These are phyloP conservation scores for Rhincodon typus DNA, from an alignment of 2,797 vertebrate genomes.

Conservation along the genomic window DNA sequence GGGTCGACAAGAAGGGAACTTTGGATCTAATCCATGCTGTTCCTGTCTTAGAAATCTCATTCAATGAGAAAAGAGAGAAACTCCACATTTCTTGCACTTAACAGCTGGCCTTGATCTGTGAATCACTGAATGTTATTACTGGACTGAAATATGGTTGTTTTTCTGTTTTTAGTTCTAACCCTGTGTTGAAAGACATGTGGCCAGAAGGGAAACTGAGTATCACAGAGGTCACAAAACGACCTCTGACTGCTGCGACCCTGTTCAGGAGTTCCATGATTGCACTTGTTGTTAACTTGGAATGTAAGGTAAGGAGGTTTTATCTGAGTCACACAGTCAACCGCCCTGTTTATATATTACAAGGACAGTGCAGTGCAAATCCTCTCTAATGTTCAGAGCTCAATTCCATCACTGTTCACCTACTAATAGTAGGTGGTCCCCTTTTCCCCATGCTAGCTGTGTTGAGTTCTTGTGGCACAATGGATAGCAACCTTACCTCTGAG, in stretches of 20 bases:
- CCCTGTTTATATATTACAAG: not conserved
- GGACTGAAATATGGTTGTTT: not conserved
- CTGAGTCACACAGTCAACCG: not conserved
- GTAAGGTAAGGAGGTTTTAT: slow-evolving; percentile 67
- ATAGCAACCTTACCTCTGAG: too few species aligned
- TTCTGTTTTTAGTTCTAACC: slow-evolving; percentile 58
- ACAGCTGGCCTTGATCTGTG: not conserved
- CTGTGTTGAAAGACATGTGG: slow-evolving; percentile 80
- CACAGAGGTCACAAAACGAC: slow-evolving; percentile 87
- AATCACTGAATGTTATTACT: too few species aligned
- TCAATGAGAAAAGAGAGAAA: not conserved
- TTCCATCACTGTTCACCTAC: not conserved
- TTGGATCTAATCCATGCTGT: not conserved
- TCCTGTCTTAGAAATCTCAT: not conserved
- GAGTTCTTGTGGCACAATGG: too few species aligned
- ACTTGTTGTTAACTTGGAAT: slow-evolving; percentile 78
- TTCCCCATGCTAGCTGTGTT: too few species aligned
- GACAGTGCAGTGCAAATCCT: not conserved
- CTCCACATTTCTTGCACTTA: not conserved
- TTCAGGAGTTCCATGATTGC: slow-evolving; percentile 93
- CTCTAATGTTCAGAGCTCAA: not conserved
- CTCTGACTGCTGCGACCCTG: slow-evolving; percentile 76
- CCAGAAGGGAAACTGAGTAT: slow-evolving; percentile 83
- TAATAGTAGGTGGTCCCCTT: not conserved
- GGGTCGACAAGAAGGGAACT: too few species aligned